These are phyloP conservation scores for Dasyurus viverrinus DNA, from an alignment of 2,113 vertebrate species.

Conservation along the genomic window DNA sequence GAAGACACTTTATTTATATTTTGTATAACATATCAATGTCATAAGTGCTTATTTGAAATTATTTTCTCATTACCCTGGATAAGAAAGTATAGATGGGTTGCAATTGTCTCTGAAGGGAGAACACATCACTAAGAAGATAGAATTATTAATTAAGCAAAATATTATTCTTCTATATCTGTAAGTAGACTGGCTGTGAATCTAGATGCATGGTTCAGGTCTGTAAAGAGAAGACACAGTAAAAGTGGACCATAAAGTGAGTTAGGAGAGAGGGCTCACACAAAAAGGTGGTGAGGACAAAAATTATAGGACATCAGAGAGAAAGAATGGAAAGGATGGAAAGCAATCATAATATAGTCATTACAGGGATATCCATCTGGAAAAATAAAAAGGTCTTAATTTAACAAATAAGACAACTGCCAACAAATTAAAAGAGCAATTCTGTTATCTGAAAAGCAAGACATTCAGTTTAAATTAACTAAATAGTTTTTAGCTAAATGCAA, in stretches of 20 bases:
- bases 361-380: slow-evolving; percentile 31
- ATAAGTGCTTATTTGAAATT: background rate
- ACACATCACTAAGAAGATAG: background rate
- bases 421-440: slow-evolving; percentile 40
- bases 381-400: slow-evolving; percentile 42
- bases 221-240: background rate
- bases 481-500: slow-evolving; percentile 57
- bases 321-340: background rate
- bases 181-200: background rate
- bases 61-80: background rate
- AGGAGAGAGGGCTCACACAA: background rate
- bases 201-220: background rate
- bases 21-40: background rate
- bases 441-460: slow-evolving; percentile 33
- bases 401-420: slow-evolving; percentile 55
- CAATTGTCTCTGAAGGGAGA: background rate
- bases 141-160: background rate
- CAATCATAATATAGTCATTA: background rate
- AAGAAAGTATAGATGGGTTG: background rate
- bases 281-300: background rate
- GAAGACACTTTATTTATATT: background rate
- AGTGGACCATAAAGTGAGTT: background rate
- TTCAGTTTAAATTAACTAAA: slow-evolving; percentile 42
- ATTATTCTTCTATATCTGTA: background rate
- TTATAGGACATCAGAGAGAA: background rate